Base-by-base conservation (phyloP, 2,797 vertebrate genomes). In the Distichodus sexfasciatus region DNA sequence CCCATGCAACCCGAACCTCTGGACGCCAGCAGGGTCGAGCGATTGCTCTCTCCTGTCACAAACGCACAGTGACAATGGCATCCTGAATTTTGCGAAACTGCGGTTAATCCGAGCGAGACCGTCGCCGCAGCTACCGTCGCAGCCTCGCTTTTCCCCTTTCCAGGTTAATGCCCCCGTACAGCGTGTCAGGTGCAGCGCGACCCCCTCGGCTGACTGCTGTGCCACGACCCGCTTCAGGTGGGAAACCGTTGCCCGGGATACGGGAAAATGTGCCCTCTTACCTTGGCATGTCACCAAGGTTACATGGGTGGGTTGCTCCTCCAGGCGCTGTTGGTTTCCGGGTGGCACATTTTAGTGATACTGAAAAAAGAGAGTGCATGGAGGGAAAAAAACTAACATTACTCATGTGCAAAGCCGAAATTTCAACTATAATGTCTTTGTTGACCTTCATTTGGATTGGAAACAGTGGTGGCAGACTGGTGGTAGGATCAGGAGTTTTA, bases 51-150 rank as follows among this genome's bases (percentile, higher is more conserved):
- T 71, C n/a, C 58, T 71, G 51, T 76, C 62, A 83, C 83, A 91
- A 91, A 92, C 83, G 55, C 64, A 66, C 84, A 87, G 83, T 89
- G 90, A 91, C 90, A 92, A 84, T 84, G 46, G 76, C 81, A 80
- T 83, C 87, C 86, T 88, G 84, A 74, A 86, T 86, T 78, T 88
- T 85, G 84, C 83, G 85, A n/a, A n/a, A 83, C 77, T 83, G 86
- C 82, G 80, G 70, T 70, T 76, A 71, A 76, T 76, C 73, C 76
- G 75, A 78, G 80, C 82, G 80, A 83, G 76, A 76, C 80, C 61
- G 44, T 82, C 66, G 79, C 70, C 82, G 81, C 82, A 85, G 58
- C 69, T 74, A 15, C 70, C 82, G 81, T 81, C 85, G 58, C 69
- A 72, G 15, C 48, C 54, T 59, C 59, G 59, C 53, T 67, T 51